Conservation (phyloP, 2,113 vertebrate species). For the Myxocyprinus asiaticus region DNA sequence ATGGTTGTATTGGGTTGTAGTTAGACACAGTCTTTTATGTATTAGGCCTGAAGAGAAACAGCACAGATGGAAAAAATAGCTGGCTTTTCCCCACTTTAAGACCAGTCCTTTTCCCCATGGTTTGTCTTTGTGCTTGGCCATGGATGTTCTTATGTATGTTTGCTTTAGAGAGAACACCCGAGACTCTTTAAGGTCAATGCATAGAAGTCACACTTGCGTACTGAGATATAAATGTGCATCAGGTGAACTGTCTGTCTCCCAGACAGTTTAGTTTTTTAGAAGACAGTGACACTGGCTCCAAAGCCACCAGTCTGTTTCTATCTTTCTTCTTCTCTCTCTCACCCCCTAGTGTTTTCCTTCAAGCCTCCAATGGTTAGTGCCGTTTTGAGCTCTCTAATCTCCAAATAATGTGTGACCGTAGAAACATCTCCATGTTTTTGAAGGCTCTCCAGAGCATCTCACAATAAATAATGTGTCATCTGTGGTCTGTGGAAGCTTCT, state of each 20-base stretch:
- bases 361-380: constrained; percentile 22
- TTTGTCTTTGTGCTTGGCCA: constrained; percentile 35
- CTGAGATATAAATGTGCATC: constrained; percentile 1
- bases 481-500: constrained; percentile 61
- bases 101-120: constrained; percentile 67
- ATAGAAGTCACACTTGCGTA: constrained; percentile 58
- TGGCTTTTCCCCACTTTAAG: constrained; percentile 50
- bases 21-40: constrained; percentile 55
- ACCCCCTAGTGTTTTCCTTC: constrained; percentile 25
- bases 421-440: constrained; percentile 65
- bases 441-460: constrained; percentile 64
- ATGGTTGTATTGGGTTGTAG: constrained; percentile 53
- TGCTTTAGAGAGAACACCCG: constrained; percentile 66
- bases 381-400: constrained; percentile 49
- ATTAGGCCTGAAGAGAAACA: constrained; percentile 66
- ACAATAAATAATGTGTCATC: constrained; percentile 68
- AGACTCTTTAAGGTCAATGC: constrained; percentile 69
- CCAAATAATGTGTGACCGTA: constrained; percentile 64
- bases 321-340: constrained; percentile 26
- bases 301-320: constrained; percentile 32
- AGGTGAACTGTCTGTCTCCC: constrained; percentile 20
- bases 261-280: background rate
- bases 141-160: constrained; percentile 74
- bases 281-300: background rate
- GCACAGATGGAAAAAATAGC: constrained; percentile 69